Base-by-base conservation (phyloP, 1,140 invertebrate genomes). In the Heterodera carotae region DNA sequence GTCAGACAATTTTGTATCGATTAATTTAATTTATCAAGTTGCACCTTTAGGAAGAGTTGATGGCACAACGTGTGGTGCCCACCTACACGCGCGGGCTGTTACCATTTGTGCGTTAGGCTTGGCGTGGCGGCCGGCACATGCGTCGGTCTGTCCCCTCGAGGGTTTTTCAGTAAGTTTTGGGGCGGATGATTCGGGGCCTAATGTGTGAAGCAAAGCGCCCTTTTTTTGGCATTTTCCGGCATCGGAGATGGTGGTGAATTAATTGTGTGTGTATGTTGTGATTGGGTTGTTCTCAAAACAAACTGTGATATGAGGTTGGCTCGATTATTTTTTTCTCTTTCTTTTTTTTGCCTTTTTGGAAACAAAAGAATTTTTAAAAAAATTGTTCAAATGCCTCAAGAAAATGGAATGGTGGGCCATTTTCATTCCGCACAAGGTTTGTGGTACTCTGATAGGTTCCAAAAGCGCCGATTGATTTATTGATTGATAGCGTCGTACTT, bases 1-100 rank as follows among this genome's bases (percentile, higher is more conserved):
- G 89, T 90, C 81, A 87, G 85, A 88, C 71, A 31, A 72, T 25
- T 27, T 36, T n/a, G 64, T 18, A 12, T 15, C 2, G 25, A 22
- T 1, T 36, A 5, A 15, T 3, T 71, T 72, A 15, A 36, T 31
- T 81, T 27, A n/a, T 25, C 56, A n/a, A n/a, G n/a, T n/a, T n/a
- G 12, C 33, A 34, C 31, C 43, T 82, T 56, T 72, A 82, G 81
- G 81, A 82, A 36, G 81, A 82, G 59, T 36, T 60, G 27, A 82
- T 82, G 81, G 81, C 82, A 43, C 66, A 56, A 33, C 80, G 78
- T 22, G 31, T 80, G 6, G 76, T 67, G 56, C 60, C 64, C 34
- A 48, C 68, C 36, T 79, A 64, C 36, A 27, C 72, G 7, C 72
- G 31, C 0, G 64, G 72, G 59, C 25, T 74, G 62, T 31, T 66